Evolutionary conservation across 2,888 invertebrate species (phyloP), one percentile per base, ranked within the genome.

Genomic region (Amphimallon solstitiale): DNA sequence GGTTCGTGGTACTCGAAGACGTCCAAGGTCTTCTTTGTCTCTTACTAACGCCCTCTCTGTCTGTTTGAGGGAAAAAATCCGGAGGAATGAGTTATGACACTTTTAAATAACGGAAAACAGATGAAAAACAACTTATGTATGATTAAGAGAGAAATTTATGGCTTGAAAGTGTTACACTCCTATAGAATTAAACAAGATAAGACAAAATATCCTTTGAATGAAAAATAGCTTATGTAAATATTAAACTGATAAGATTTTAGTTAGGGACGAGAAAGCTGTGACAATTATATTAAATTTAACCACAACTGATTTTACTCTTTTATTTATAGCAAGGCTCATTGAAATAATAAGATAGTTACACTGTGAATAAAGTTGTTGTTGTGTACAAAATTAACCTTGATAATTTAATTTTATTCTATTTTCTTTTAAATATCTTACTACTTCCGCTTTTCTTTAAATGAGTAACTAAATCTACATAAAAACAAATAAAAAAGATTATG

Each of bases 401-500:
- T 43, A 5, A 45, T 19, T 45, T 12, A 6, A 6, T 5, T 19
- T 45, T 45, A 45, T 45, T 19, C 7, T 45, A 45, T 40, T 40
- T 14, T 15, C 10, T 40, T 10, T 40, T 9, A 40, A 40, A 10
- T 17, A 17, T 19, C 40, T 10, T 19, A 15, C 10, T 45, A 45
- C 9, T 45, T 45, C 29, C n/a, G n/a, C n/a, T 29, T 5, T 23
- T 23, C 5, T 23, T 4, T 23, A 23, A 7, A 29, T 29, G 52
- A 48, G 46, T 66, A 71, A 69, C 70, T 73, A 85, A 85, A 85
- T 70, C 65, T 81, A 85, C 85, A 43, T 2, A 85, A 85, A 84
- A 85, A 86, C 77, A 80, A 80, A 85, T 82, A 86, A 86, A 78
- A 79, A 79, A 77, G 84, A 84, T 85, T 88, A 89, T 90, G 88